phyloP scores from a whole-genome alignment of 1,140 invertebrate genomes.

The Pararge aegeria region DNA sequence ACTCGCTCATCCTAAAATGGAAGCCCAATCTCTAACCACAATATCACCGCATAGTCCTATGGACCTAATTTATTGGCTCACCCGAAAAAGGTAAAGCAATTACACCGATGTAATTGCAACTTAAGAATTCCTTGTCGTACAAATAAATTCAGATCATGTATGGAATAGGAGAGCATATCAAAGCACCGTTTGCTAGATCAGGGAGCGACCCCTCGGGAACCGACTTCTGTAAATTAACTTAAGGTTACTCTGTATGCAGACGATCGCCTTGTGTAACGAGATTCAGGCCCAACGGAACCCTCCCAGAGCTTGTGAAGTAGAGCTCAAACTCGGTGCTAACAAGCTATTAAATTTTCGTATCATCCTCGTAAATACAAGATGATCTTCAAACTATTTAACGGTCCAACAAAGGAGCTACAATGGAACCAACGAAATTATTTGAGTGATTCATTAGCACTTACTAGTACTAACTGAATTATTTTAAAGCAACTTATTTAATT shows the following conservation, averaged over 20 bases:
- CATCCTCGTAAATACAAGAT: slow-evolving; percentile 15
- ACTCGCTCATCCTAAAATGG: too few species aligned
- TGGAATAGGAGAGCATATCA: slow-evolving; percentile 48
- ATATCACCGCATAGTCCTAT: too few species aligned
- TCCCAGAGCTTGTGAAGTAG: slow-evolving; percentile 29
- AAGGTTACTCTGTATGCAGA: slow-evolving; percentile 72
- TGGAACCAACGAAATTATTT: too few species aligned
- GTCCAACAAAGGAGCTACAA: too few species aligned
- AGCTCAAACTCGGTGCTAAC: slow-evolving; percentile 6
- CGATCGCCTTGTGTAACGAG: slow-evolving; percentile 55
- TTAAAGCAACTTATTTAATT: too few species aligned
- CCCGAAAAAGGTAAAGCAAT: slow-evolving; percentile 19
- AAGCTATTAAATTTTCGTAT: slow-evolving; percentile 21
- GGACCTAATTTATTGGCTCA: neutral
- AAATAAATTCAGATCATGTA: slow-evolving; percentile 52
- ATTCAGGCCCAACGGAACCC: slow-evolving; percentile 47
- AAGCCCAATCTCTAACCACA: too few species aligned
- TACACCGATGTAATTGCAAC: slow-evolving; percentile 23
- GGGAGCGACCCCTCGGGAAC: slow-evolving; percentile 41
- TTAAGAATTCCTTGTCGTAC: slow-evolving; percentile 21
- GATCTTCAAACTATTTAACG: neutral
- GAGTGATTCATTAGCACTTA: too few species aligned
- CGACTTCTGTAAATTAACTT: slow-evolving; percentile 68
- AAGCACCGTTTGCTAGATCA: slow-evolving; percentile 56
- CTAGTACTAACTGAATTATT: too few species aligned